Base-by-base conservation (phyloP, 2,888 invertebrate genomes). In the Pyrrhia umbra region DNA sequence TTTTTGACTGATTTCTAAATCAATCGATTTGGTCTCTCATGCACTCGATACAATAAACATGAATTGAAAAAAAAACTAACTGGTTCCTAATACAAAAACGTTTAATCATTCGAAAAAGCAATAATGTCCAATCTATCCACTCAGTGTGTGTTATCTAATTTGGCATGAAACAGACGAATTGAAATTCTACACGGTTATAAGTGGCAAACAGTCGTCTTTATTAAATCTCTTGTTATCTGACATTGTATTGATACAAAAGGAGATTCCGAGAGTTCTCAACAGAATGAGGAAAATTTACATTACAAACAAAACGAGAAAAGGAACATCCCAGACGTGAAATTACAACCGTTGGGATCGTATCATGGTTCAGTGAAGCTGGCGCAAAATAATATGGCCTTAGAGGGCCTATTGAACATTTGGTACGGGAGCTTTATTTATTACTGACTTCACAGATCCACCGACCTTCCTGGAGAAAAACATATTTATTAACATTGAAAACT, bases 221-320 rank as follows among this genome's bases (percentile, higher is more conserved):
- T 88, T 88, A 89, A 90, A 90, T 90, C 89, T 89, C 81, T 82
- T 79, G 81, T 85, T 89, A 88, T 90, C 88, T 84, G 82, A 85
- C 84, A 85, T 86, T 80, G 83, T 83, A 88, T 87, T 86, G 82
- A 86, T 85, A 89, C 89, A 89, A 90, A 85, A 85, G 87, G 83
- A 83, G 83, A 87, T 88, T 86, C 85, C 80, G 80, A 77, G 82
- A 87, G 83, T 86, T 88, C 82, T 82, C 80, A 82, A 85, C 74
- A 81, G 83, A 85, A 85, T 83, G 85, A 87, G 84, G 84, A 83
- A 87, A 91, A 91, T 90, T 90, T 91, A 89, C 90, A 90, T 90
- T 86, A 88, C 88, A 89, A 90, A 89, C 86, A 89, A 85, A 87
- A 86, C 85, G 80, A 83, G 86, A 87, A 77, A 87, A 85, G 83